These are phyloP conservation scores for Sceliomorpha sp. DNA, from an alignment of 2,888 invertebrate species.

Conservation along the genomic window DNA sequence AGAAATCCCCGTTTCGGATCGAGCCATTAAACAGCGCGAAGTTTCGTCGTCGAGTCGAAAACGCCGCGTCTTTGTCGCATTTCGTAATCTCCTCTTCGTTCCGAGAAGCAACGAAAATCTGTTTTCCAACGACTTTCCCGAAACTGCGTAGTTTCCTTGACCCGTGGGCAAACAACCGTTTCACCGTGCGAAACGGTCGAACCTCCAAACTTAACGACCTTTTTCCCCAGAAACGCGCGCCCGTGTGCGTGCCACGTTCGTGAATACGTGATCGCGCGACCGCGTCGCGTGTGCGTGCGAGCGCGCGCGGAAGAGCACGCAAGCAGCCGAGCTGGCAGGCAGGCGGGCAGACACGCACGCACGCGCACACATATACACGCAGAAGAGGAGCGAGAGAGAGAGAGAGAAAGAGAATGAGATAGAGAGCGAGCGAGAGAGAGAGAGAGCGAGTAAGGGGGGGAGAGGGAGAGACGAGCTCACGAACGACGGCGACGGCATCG, in stretches of 20 bases:
- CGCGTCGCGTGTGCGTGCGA: constrained; percentile 6
- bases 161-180: not conserved
- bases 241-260: constrained; percentile 2
- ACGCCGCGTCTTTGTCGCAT: too few species aligned
- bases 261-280: not conserved
- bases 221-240: constrained; percentile 27
- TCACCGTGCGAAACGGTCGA: constrained; percentile 45
- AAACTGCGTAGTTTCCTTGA: too few species aligned
- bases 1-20: too few species aligned
- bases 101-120: too few species aligned
- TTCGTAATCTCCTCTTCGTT: too few species aligned
- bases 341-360: constrained; percentile 16
- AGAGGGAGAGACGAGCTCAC: constrained; percentile 13
- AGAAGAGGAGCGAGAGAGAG: constrained; percentile 7
- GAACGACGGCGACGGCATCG: constrained; percentile 38
- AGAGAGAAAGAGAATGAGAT: too few species aligned
- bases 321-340: constrained; percentile 1
- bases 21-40: too few species aligned
- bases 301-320: constrained; percentile 4
- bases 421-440: too few species aligned
- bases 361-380: constrained; percentile 5
- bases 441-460: too few species aligned
- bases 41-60: too few species aligned
- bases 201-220: constrained; percentile 21
- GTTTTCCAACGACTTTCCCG: too few species aligned